Conservation (phyloP, 2,113 vertebrate species). For the Petrocephalus zakoni region DNA sequence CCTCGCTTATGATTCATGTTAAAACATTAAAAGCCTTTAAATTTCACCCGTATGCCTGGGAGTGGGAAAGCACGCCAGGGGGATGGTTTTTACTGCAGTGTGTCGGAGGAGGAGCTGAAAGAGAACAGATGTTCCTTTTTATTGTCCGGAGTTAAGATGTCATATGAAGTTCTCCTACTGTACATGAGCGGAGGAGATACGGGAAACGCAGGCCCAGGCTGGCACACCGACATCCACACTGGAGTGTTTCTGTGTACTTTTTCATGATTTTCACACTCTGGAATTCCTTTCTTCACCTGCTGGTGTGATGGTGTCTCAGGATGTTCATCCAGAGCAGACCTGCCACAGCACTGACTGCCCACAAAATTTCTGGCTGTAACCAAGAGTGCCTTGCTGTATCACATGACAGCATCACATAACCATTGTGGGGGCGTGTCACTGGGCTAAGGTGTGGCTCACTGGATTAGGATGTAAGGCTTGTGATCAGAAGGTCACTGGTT, state of each 20-base stretch:
- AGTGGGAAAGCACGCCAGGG: background rate
- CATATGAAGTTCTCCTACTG: background rate
- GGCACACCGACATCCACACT: background rate
- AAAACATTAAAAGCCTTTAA: background rate
- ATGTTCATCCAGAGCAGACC: background rate
- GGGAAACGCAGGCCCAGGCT: background rate
- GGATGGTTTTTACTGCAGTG: conserved; percentile 3
- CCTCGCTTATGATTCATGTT: conserved; percentile 5
- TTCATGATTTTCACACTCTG: background rate
- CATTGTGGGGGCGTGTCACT: too few relatives aligned
- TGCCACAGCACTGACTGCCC: background rate
- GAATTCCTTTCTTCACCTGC: background rate
- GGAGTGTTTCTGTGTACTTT: background rate
- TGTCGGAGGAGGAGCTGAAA: conserved; percentile 33
- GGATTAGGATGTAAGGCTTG: background rate
- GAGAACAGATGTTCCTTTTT: conserved; percentile 47
- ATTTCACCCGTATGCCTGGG: conserved; percentile 7
- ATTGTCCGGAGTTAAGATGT: background rate
- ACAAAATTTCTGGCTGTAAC: background rate
- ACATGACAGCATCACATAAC: background rate
- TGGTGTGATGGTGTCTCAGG: background rate
- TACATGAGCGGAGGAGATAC: background rate
- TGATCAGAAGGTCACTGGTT: background rate
- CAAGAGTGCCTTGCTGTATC: background rate
- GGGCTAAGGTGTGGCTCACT: background rate